phyloP scores from a whole-genome alignment of 2,888 invertebrate species.

The Eucera pruinosa region DNA sequence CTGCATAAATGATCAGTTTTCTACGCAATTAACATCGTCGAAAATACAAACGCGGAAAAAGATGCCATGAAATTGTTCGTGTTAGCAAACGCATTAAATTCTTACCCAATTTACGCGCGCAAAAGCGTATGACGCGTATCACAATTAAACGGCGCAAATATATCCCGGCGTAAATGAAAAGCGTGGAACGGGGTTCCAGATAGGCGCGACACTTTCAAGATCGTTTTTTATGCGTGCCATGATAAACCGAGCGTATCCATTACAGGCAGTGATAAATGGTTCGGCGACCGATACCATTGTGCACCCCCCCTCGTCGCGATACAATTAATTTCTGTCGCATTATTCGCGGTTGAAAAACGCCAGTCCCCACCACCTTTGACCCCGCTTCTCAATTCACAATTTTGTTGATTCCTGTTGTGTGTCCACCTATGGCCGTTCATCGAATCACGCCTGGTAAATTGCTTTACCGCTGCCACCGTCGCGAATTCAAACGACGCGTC shows the following conservation, averaged over 20 bases:
- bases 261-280: conserved; percentile 55
- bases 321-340: conserved; percentile 75
- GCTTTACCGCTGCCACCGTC: conserved; percentile 37
- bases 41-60: background rate
- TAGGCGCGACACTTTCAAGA: conserved; percentile 50
- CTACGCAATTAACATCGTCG: background rate
- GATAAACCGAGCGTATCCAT: conserved; percentile 55
- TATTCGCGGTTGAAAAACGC: conserved; percentile 72
- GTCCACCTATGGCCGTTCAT: conserved; percentile 20
- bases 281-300: conserved; percentile 21
- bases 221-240: conserved; percentile 34
- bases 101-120: background rate
- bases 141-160: conserved; percentile 40
- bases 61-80: background rate
- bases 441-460: conserved; percentile 47
- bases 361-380: conserved; percentile 15
- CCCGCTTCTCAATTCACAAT: conserved; percentile 15
- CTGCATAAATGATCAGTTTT: background rate
- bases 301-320: conserved; percentile 44
- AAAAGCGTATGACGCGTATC: conserved; percentile 7
- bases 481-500: conserved; percentile 43
- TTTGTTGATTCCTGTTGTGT: conserved; percentile 4
- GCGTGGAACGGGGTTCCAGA: conserved; percentile 12
- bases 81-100: background rate
- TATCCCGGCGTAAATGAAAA: conserved; percentile 15